Base-by-base conservation (phyloP, 2,888 invertebrate genomes). In the Gandaritis pyraliata region DNA sequence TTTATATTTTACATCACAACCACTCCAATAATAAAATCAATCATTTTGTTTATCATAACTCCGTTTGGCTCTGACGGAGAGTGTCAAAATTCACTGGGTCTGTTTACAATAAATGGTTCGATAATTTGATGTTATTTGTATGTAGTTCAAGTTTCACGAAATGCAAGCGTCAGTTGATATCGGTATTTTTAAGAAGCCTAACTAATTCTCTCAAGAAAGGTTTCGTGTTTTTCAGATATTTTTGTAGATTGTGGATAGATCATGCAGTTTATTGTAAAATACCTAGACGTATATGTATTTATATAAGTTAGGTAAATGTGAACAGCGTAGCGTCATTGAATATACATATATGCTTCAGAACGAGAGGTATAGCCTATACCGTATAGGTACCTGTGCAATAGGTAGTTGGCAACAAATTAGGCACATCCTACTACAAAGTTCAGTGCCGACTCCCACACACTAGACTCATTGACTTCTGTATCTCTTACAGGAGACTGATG, bases 341-440 rank as follows among this genome's bases (percentile, higher is more conserved):
- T 16, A 33, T 23, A 54, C 36, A 52, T 53, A 23, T 10, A 55
- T 53, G 45, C 36, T 48, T 53, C 49, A 39, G 46, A 45, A 38
- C 18, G 38, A 18, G 50, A 49, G 47, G 45, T 38, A 45, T 36
- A 65, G n/a, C 64, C 61, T 23, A 23, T 23, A 23, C 23, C 23
- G n/a, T 23, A 23, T 23, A 23, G 5, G 5, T 23, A 23, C 23
- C 69, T 58, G 62, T 69, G 71, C 64, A 66, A 33, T 75, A 74
- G 23, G 55, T 58, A 58, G 81, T 79, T 82, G 81, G 80, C 78
- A 84, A 81, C 84, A 84, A 89, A 89, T 87, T 80, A 82, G 82
- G 73, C 76, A 82, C 86, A 87, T 90, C 91, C 90, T 89, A 83
- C 83, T 78, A 82, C 80, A 79, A 82, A 90, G 87, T 86, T 87